A percentile compares a stretch with the other conserved stretches of the same genome.
These are phyloP conservation scores for Hybos culiciformis DNA, from an alignment of 2,888 invertebrate genomes.

Conservation along the genomic window DNA sequence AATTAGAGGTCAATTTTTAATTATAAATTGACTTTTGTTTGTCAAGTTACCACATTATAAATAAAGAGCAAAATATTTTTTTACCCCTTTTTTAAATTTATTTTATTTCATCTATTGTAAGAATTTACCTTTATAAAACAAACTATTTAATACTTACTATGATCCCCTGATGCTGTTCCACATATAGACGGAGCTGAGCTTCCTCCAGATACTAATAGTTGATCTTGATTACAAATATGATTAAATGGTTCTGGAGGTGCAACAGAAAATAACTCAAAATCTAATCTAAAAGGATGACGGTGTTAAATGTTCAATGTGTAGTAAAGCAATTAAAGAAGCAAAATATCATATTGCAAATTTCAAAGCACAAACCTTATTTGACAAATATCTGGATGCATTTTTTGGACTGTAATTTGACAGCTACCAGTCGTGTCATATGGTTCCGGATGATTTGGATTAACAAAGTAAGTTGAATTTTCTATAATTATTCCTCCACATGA, in stretches of 20 bases:
- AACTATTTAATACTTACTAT: slow-evolving; percentile 47
- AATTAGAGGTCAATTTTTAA: too few species aligned
- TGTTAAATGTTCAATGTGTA: too few species aligned
- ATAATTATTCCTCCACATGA: slow-evolving; percentile 64
- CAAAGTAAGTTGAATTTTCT: slow-evolving; percentile 77
- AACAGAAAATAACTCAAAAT: slow-evolving; percentile 63
- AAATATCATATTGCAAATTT: neutral
- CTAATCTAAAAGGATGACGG: slow-evolving; percentile 46
- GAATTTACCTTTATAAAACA: too few species aligned
- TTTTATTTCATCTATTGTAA: too few species aligned
- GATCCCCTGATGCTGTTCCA: slow-evolving; percentile 66
- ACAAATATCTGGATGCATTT: slow-evolving; percentile 64
- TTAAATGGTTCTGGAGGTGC: slow-evolving; percentile 63
- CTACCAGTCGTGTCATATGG: slow-evolving; percentile 64
- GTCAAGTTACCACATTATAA: too few species aligned
- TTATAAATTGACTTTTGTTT: too few species aligned
- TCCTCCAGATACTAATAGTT: slow-evolving; percentile 72
- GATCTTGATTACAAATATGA: slow-evolving; percentile 71
- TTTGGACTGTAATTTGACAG: slow-evolving; percentile 70
- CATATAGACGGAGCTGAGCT: slow-evolving; percentile 69
- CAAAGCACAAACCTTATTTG: slow-evolving; percentile 72
- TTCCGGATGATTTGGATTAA: slow-evolving; percentile 66
- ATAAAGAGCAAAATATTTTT: neutral
- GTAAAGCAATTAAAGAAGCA: neutral
- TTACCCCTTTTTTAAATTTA: too few species aligned